Base-by-base conservation (phyloP, 2,888 invertebrate species). In the Bembecia ichneumoniformis region DNA sequence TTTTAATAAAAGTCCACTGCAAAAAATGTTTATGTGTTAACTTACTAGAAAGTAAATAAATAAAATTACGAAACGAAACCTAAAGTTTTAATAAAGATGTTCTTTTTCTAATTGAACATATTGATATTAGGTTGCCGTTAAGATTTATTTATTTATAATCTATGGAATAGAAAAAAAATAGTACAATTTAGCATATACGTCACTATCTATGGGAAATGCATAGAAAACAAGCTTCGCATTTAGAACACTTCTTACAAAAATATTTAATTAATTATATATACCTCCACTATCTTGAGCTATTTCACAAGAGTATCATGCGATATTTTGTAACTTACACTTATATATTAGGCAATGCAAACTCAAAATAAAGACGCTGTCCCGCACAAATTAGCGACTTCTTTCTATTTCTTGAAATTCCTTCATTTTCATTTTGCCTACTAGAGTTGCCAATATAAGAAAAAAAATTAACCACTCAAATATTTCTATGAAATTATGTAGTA, bases 351-450 rank as follows among this genome's bases (percentile, higher is more conserved):
- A 79, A 81, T 77, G 71, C 68, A 73, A 78, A 77, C 75, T 72
- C 78, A 82, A 84, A 83, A 77, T 81, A 80, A 78, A 82, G 82
- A 83, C 79, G 82, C 81, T 74, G 84, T 83, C 77, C 76, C 70
- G 76, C 76, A 80, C 78, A 80, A 74, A 79, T 81, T 81, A 79
- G 71, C 62, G 71, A 81, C 74, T 83, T 82, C 78, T 82, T 79
- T 77, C 78, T 77, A 78, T 78, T 80, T 82, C 77, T 76, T 77
- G 66, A 74, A 77, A 74, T 74, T 75, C 68, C 60, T 77, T 79
- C 80, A 70, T 71, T 80, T 28, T 28, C 28, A 28, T 28, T 28
- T 28, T 74, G 68, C 65, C 69, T 73, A 71, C 60, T 60, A 52
- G 34, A 56, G 75, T 74, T 77, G 67, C 69, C 66, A 71, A 7